phyloP scores from a whole-genome alignment of 1,140 invertebrate genomes.

The Scaptodrosophila lebanonensis region DNA sequence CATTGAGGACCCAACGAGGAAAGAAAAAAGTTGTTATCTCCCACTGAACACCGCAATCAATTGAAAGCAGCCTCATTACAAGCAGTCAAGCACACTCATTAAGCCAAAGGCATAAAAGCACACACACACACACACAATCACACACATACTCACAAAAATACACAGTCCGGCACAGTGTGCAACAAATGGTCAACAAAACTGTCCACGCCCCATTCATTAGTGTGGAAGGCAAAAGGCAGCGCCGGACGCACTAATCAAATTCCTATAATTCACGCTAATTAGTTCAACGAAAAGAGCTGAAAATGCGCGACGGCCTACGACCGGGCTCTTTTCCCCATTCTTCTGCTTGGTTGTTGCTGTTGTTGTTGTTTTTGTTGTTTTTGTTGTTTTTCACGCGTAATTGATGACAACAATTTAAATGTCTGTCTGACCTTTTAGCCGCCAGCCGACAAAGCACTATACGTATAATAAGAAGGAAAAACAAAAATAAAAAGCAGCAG shows the following conservation, averaged over 20 bases:
- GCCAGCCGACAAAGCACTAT: not conserved
- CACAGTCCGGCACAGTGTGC: conserved; percentile 8
- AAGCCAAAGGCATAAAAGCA: no score
- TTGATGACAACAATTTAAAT: conserved; percentile 57
- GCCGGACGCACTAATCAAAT: conserved; percentile 45
- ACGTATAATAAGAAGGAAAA: not conserved
- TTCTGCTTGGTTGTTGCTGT: not conserved
- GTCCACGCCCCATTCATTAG: conserved; percentile 38
- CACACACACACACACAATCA: no score
- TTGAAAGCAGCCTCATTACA: not conserved
- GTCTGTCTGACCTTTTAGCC: conserved; percentile 19
- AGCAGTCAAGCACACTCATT: not conserved
- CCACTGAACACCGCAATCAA: conserved; percentile 10
- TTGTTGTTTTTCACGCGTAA: conserved; percentile 44
- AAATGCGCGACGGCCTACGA: not conserved
- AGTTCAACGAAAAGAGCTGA: conserved; percentile 34
- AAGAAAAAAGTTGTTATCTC: not conserved
- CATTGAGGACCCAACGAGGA: no score
- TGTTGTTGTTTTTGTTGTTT: not conserved
- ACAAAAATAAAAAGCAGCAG: no score
- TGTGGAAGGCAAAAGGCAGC: not conserved
- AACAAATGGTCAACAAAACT: conserved; percentile 50
- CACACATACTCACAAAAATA: not conserved
- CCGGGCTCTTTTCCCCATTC: not conserved
- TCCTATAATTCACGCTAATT: conserved; percentile 61